Base-by-base conservation (phyloP, 2,888 invertebrate genomes). In the Dicyrtomina minuta region DNA sequence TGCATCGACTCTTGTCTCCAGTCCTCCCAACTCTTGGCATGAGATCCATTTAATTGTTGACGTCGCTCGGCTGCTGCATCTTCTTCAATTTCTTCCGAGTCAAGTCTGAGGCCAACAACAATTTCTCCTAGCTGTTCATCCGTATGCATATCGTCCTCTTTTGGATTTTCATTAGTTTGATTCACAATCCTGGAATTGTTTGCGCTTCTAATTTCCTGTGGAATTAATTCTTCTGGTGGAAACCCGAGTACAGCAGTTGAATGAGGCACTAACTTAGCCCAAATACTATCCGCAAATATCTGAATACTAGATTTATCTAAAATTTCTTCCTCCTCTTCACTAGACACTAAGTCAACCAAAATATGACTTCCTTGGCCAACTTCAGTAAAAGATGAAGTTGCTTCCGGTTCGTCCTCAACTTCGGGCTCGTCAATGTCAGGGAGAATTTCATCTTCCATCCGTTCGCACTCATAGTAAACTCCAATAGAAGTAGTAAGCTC, bases 241-340 rank as follows among this genome's bases (percentile, higher is more conserved):
- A 72, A 66, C 12, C 22, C 55, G 8, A 76, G 58, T 15, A 61
- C 41, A 3, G 72, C 24, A 15, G 66, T 72, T 2, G 71, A 46
- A 43, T 71, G 68, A 0, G 76, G 75, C 8, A 73, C 65, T 53
- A 75, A 74, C 39, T 72, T 72, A 1, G 65, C 56, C 76, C 76
- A 76, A 20, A 76, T 66, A 17, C 51, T 64, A 5, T 41, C 55
- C 8, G 62, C 51, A 55, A 60, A 69, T 10, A 59, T 24, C 49
- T 61, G 41, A 8, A 68, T 4, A 33, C 39, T 20, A 53, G 33
- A 5, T 33, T 65, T 53, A 20, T 73, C 69, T 59, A 65, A 70
- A 24, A 58, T 56, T 24, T 72, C 71, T 12, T 75, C 75, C 49
- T 73, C 72, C 3, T 74, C 74, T 13, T 72, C 73, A 55, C 61